Evolutionary conservation across 2,888 invertebrate species (phyloP).

Genomic region (Macroteleia sp.): DNA sequence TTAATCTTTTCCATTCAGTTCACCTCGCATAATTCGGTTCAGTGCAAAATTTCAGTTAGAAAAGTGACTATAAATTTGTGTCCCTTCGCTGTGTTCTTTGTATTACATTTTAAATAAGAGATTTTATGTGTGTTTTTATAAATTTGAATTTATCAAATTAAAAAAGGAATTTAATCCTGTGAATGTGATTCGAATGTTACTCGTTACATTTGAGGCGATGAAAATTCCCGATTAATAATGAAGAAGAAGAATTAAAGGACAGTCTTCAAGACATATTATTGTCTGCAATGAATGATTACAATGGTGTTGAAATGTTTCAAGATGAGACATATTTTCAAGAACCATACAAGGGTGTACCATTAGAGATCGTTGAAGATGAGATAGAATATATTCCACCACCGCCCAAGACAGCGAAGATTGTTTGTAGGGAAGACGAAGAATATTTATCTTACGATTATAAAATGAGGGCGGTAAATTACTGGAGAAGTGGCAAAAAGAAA

Average conservation of each 20-base stretch:
- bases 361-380: neutral
- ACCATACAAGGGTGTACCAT: neutral
- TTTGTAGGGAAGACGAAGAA: neutral
- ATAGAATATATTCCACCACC: constrained; percentile 1
- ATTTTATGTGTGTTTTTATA: neutral
- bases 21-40: no score
- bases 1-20: no score
- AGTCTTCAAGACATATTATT: neutral
- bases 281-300: neutral
- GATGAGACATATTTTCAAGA: neutral
- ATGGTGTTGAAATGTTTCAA: neutral
- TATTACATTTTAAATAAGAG: neutral
- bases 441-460: constrained; percentile 12
- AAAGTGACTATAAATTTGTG: no score
- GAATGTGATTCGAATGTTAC: neutral
- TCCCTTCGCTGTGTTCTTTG: no score
- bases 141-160: neutral
- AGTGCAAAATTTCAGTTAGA: no score
- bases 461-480: constrained; percentile 19
- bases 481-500: constrained; percentile 27
- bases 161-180: neutral
- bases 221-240: constrained; percentile 2
- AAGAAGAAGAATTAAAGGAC: constrained; percentile 6
- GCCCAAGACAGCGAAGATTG: neutral
- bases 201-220: constrained; percentile 1